Evolutionary conservation across 2,113 vertebrate genomes (phyloP).

Genomic region (Ceyx melanurus): DNA sequence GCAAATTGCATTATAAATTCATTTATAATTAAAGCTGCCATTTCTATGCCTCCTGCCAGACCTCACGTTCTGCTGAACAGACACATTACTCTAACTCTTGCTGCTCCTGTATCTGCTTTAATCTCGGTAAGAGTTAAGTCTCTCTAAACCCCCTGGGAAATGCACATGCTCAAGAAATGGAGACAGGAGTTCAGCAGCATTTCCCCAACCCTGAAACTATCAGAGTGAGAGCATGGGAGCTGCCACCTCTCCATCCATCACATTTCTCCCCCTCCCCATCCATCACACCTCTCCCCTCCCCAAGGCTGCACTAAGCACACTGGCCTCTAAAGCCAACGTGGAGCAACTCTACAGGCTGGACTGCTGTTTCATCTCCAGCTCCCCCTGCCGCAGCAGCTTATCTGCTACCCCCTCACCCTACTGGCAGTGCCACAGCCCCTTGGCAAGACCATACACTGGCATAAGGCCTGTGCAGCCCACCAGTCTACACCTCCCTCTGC

Average conservation of each 20-base stretch:
- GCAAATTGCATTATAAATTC: conserved; percentile 43
- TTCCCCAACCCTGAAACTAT: background rate
- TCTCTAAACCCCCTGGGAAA: background rate
- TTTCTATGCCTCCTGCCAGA: conserved; percentile 43
- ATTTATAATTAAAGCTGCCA: conserved; percentile 48
- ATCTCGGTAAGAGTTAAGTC: background rate
- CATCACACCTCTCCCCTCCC: accelerated
- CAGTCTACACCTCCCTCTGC: background rate
- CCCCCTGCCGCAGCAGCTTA: background rate
- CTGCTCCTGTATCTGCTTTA: background rate
- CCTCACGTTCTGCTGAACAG: conserved; percentile 13
- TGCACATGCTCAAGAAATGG: background rate
- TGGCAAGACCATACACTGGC: accelerated
- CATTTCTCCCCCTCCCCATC: background rate
- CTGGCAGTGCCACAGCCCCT: background rate
- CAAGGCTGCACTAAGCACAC: background rate
- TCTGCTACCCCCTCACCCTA: background rate
- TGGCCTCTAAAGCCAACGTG: accelerated
- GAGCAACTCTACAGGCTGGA: background rate
- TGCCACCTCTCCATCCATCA: accelerated
- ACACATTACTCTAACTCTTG: background rate
- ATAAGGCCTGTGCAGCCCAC: accelerated
- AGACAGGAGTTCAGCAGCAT: background rate
- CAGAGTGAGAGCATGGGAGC: accelerated
- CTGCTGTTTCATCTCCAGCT: background rate